Evolutionary conservation across 2,113 vertebrate genomes (phyloP), one percentile per base, ranked within the genome.

Genomic region (Phocoena sinus): DNA sequence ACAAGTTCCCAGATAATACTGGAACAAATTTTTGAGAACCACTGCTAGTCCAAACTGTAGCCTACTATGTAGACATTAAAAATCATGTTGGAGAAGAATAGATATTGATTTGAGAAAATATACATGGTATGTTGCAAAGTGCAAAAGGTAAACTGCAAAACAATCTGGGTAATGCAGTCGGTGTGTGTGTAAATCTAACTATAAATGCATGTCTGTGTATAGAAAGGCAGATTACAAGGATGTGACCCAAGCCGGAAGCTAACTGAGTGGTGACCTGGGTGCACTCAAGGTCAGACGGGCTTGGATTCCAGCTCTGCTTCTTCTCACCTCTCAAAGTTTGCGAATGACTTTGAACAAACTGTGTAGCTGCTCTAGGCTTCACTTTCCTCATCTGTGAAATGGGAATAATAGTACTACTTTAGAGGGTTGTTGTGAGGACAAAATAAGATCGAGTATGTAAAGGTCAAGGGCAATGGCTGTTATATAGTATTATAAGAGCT

Each of bases 61-160:
- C 83, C 80, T 89, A 47, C 93, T 74, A 76, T 5, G 82, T 89
- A 85, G 94, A 91, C 50, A 33, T 97, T 96, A 82, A 95, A 97
- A 92, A 94, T 79, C 79, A 62, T 26, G 70, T 70, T n/a, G 38
- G 3, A 67, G 83, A 95, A 94, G 97, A 96, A 80, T 80, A 62
- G n/a, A 62, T 31, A 82, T 82, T 93, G 95, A 92, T 88, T 92
- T 90, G 94, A 95, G 96, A 74, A 94, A 93, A 95, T 85, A 44
- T 6, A 10, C 62, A 23, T 10, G 56, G 80, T 56, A 14, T 0
- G 53, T 47, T 50, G 74, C 50, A 65, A 56, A 97, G 90, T 47
- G 44, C 77, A 76, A 82, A 92, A 8, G 56, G 38, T 26, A 8
- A 38, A 60, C 92, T 58, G 67, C 91, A 47, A 53, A 85, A 18